Evolutionary conservation across 2,113 vertebrate species (phyloP).

Genomic region (Poecilia latipinna): DNA sequence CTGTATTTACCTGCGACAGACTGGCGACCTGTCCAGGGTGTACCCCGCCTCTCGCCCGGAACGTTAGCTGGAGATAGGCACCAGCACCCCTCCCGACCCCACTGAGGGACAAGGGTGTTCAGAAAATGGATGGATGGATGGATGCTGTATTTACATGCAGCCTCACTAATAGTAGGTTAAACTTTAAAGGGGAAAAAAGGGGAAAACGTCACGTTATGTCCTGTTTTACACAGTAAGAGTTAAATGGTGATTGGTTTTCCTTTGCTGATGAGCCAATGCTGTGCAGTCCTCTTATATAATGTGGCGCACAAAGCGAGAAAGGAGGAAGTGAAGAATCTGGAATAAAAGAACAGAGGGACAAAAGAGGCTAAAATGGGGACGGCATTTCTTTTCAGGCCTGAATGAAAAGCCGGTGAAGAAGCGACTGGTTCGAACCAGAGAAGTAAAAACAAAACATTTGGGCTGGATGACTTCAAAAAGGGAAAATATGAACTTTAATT

Average conservation of each 20-base stretch:
- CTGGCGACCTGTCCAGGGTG: too few relatives aligned
- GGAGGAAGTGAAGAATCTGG: conserved; percentile 34
- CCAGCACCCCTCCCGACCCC: too few relatives aligned
- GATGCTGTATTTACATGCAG: neutral
- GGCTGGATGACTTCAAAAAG: neutral
- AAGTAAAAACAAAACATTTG: neutral
- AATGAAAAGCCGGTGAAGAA: conserved; percentile 35
- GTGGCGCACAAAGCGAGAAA: conserved; percentile 38
- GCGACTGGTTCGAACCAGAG: conserved; percentile 15
- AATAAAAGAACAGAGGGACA: conserved; percentile 53
- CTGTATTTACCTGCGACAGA: neutral
- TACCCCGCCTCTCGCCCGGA: too few relatives aligned
- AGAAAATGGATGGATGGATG: too few relatives aligned
- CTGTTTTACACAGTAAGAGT: neutral
- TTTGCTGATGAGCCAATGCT: neutral
- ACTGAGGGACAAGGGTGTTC: too few relatives aligned
- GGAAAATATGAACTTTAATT: neutral
- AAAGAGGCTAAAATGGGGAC: conserved; percentile 37
- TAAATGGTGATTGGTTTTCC: neutral
- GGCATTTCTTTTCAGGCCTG: conserved; percentile 60
- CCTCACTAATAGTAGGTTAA: too few relatives aligned
- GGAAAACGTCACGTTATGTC: too few relatives aligned
- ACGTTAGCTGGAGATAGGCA: too few relatives aligned
- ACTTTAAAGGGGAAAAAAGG: too few relatives aligned
- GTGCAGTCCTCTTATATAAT: conserved; percentile 49